Conservation (phyloP, 2,797 vertebrate genomes). For the Oreortyx pictus region DNA sequence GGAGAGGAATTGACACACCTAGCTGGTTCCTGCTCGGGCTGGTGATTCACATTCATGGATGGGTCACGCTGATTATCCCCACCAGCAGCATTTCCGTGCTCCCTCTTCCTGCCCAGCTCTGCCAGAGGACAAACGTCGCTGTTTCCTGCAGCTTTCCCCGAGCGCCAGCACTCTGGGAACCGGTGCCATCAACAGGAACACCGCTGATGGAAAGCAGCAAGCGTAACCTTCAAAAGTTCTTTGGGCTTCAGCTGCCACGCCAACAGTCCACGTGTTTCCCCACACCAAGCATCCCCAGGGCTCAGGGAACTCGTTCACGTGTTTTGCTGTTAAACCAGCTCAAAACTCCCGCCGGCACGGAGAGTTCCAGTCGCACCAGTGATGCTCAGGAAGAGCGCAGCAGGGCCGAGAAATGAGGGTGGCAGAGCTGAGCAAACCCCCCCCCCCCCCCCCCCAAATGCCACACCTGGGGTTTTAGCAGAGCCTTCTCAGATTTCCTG, state of each 20-base stretch:
- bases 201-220: not conserved
- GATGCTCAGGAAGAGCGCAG: not conserved
- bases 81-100: not conserved
- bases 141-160: not conserved
- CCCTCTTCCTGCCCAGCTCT: not conserved
- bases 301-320: not conserved
- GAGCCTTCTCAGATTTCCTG: conserved; percentile 53
- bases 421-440: not conserved
- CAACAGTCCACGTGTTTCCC: not conserved
- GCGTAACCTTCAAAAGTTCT: accelerated
- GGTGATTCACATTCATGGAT: not conserved
- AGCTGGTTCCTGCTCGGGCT: conserved; percentile 29
- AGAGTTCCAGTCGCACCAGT: accelerated
- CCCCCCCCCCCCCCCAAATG: accelerated
- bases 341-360: not conserved
- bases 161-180: accelerated
- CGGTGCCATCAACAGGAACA: not conserved
- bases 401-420: conserved; percentile 3
- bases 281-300: accelerated
- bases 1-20: conserved; percentile 51
- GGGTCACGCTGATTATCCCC: not conserved
- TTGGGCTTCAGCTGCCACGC: not conserved
- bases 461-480: not conserved
- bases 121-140: not conserved
- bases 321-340: not conserved